Evolutionary conservation across 2,797 vertebrate genomes (phyloP).

Genomic region (Gallinago solitaria): DNA sequence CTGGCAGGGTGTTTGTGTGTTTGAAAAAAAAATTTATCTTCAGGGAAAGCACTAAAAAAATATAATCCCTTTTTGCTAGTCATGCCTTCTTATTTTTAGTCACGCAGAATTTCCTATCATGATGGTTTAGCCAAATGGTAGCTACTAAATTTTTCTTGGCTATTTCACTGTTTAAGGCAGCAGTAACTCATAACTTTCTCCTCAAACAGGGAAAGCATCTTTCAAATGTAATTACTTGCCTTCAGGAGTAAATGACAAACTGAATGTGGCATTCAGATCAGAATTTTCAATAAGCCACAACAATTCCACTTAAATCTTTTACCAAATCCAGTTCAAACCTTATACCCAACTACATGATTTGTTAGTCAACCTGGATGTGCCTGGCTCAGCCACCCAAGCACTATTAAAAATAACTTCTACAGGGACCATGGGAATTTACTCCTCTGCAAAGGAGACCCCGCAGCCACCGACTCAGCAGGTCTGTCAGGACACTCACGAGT

Average conservation of each 20-base stretch:
- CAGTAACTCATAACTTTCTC: neutral
- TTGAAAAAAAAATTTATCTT: neutral
- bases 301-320: neutral
- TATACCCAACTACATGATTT: neutral
- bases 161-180: neutral
- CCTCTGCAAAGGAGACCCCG: neutral
- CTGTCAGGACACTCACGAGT: neutral
- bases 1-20: neutral
- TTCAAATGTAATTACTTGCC: neutral
- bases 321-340: neutral
- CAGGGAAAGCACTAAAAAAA: neutral
- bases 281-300: neutral
- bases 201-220: neutral
- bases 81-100: neutral
- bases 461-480: neutral
- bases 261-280: neutral
- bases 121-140: neutral
- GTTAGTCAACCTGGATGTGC: neutral
- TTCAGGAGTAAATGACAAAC: neutral
- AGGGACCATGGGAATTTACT: neutral
- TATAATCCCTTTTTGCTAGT: neutral
- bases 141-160: neutral
- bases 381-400: neutral
- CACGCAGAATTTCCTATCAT: neutral
- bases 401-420: neutral